phyloP scores from a whole-genome alignment of 2,113 vertebrate species.

The Emydura subglobosa region DNA sequence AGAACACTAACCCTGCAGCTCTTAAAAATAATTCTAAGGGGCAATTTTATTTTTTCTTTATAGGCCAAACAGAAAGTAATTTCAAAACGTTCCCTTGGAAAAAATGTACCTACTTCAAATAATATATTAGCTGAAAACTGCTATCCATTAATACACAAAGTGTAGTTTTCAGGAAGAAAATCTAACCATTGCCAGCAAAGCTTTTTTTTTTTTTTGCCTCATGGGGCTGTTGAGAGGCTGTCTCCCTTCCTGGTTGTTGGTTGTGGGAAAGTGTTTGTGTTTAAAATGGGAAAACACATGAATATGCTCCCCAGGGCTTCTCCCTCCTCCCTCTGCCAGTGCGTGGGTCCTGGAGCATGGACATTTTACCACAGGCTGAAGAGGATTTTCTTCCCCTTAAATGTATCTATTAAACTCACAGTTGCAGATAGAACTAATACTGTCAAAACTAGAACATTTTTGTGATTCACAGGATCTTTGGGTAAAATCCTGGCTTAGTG shows the following conservation, averaged over 20 bases:
- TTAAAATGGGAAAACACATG: background rate
- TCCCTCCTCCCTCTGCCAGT: background rate
- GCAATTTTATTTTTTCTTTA: background rate
- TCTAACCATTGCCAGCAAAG: background rate
- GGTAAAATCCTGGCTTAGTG: background rate
- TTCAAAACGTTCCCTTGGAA: background rate
- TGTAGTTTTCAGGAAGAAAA: background rate
- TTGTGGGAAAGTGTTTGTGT: background rate
- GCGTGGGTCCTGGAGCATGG: background rate
- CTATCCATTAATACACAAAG: background rate
- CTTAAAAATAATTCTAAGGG: constrained; percentile 17
- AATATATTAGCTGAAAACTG: background rate
- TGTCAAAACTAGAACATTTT: background rate
- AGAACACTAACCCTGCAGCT: background rate
- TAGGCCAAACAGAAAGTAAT: background rate
- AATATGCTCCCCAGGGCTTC: background rate
- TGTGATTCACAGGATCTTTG: background rate
- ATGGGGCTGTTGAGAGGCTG: background rate
- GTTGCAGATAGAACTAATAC: background rate
- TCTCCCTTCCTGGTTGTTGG: background rate
- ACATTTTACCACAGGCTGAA: background rate
- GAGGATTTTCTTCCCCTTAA: background rate
- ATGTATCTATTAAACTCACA: background rate
- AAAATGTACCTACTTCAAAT: background rate
- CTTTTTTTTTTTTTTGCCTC: background rate